phyloP scores from a whole-genome alignment of 2,113 vertebrate genomes.

The Stegostoma tigrinum region DNA sequence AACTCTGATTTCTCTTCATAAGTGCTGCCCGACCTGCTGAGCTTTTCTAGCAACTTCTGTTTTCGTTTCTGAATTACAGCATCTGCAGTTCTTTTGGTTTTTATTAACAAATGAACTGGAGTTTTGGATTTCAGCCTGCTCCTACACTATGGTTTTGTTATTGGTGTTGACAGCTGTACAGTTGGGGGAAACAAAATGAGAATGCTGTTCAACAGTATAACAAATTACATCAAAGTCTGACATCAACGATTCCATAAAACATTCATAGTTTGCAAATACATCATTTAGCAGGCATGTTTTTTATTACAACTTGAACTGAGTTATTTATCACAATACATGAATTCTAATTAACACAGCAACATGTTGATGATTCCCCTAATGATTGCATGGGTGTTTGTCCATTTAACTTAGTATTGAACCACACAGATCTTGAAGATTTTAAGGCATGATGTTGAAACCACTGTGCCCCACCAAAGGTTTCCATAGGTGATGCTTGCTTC shows the following conservation, averaged over 20 bases:
- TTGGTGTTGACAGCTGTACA: neutral
- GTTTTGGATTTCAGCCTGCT: neutral
- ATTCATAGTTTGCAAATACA: neutral
- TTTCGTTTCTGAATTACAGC: no score
- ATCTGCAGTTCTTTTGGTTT: no score
- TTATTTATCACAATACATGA: neutral
- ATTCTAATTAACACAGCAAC: neutral
- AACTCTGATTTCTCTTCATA: no score
- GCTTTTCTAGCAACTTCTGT: no score
- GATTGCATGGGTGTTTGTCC: neutral
- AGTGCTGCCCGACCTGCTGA: no score
- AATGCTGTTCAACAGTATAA: neutral
- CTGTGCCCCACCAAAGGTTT: no score
- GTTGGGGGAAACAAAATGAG: neutral
- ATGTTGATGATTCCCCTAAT: neutral
- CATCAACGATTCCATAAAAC: neutral
- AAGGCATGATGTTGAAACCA: no score
- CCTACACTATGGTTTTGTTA: neutral
- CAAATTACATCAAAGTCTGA: neutral
- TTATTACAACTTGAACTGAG: neutral
- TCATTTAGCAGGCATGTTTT: neutral
- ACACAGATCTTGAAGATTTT: neutral
- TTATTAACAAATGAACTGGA: no score
- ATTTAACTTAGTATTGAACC: neutral
- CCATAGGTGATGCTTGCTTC: no score